Evolutionary conservation across 2,113 vertebrate genomes (phyloP).

Genomic region (Archilochus colubris): DNA sequence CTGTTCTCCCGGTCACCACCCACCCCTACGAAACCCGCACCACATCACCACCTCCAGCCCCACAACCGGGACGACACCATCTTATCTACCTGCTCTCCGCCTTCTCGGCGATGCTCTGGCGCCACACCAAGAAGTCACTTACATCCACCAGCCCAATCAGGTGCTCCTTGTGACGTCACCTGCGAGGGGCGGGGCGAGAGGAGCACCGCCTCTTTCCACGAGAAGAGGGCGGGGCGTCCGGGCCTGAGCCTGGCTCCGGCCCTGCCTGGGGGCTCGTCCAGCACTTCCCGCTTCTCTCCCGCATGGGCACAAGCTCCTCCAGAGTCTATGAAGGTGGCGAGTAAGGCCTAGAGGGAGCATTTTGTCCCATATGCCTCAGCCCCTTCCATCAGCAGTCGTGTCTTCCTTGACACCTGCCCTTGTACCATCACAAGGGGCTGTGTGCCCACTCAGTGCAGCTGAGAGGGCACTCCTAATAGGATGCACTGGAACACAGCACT

Average conservation of each 20-base stretch:
- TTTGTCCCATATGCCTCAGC: neutral
- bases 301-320: neutral
- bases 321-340: accelerated
- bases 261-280: accelerated
- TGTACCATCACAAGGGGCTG: neutral
- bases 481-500: too few relatives aligned
- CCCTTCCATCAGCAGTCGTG: neutral
- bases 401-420: accelerated
- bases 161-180: accelerated
- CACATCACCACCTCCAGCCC: neutral
- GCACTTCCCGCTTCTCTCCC: neutral
- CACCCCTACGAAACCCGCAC: neutral
- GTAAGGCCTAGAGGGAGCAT: accelerated
- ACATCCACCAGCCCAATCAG: neutral
- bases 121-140: neutral
- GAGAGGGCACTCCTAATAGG: accelerated
- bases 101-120: neutral
- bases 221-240: accelerated
- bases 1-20: neutral
- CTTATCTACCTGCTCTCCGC: slow-evolving; percentile 2
- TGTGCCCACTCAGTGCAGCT: too few relatives aligned
- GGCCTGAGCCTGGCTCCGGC: too few relatives aligned
- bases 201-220: accelerated
- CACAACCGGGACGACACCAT: slow-evolving; percentile 27
- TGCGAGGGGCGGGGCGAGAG: accelerated